Evolutionary conservation across 2,888 invertebrate species (phyloP).

Genomic region (Parnassius glacialis): DNA sequence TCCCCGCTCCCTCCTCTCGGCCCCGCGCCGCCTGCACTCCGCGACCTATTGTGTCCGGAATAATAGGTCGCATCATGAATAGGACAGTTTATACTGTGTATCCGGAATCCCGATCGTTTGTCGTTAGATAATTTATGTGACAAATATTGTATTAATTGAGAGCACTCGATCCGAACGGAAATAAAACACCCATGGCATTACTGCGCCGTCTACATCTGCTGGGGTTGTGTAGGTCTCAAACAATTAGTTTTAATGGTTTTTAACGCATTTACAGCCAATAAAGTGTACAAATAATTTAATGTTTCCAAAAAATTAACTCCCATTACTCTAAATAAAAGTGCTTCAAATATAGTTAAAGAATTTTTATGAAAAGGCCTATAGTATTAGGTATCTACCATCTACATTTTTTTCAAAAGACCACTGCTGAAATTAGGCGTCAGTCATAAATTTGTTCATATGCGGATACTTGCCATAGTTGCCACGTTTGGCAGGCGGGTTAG

Average conservation of each 20-base stretch:
- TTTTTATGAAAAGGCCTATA: too few species aligned
- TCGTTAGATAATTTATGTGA: slow-evolving; percentile 67
- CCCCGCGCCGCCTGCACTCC: slow-evolving; percentile 37
- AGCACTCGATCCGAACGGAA: slow-evolving; percentile 55
- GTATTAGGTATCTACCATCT: too few species aligned
- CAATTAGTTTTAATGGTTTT: slow-evolving; percentile 12
- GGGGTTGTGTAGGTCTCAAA: background rate
- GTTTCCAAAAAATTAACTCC: too few species aligned
- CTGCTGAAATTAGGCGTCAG: too few species aligned
- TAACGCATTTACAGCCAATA: slow-evolving; percentile 15
- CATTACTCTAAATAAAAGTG: too few species aligned
- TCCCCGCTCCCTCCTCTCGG: slow-evolving; percentile 34
- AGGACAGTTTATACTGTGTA: slow-evolving; percentile 52
- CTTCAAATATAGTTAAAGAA: too few species aligned
- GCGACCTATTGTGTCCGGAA: slow-evolving; percentile 64
- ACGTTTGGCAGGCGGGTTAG: too few species aligned
- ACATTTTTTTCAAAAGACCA: too few species aligned
- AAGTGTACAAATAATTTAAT: background rate
- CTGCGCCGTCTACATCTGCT: slow-evolving; percentile 41
- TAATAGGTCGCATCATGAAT: slow-evolving; percentile 48
- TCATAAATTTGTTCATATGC: too few species aligned
- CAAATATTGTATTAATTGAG: slow-evolving; percentile 76
- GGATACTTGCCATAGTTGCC: too few species aligned
- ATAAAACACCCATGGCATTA: slow-evolving; percentile 65
- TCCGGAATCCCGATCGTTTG: slow-evolving; percentile 57